These are phyloP conservation scores for Ips typographus DNA, from an alignment of 1,140 invertebrate genomes.

Conservation along the genomic window DNA sequence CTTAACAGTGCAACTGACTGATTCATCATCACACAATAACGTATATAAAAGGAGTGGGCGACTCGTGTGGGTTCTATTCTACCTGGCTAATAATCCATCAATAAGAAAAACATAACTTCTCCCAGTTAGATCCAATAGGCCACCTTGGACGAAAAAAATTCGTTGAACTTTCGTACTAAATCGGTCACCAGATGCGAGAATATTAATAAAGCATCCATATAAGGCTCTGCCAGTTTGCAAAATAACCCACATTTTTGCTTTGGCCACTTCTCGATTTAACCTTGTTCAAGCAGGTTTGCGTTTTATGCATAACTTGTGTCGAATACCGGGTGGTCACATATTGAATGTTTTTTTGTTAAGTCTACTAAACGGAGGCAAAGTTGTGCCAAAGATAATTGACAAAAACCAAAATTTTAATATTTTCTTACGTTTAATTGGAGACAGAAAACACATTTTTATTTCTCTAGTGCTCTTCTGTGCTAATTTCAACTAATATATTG, in stretches of 20 bases:
- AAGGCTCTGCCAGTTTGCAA: constrained; percentile 22
- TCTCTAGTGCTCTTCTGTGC: neutral
- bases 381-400: neutral
- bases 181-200: neutral
- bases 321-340: neutral
- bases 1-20: neutral
- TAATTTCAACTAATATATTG: neutral
- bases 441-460: neutral
- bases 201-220: constrained; percentile 19
- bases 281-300: constrained; percentile 3
- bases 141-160: neutral
- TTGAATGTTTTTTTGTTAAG: neutral
- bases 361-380: neutral
- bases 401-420: neutral
- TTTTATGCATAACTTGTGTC: neutral
- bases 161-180: neutral
- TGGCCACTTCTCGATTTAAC: constrained; percentile 3
- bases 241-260: constrained; percentile 26
- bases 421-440: neutral
- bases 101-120: neutral
- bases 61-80: neutral
- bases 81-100: neutral
- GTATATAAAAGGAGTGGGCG: neutral
- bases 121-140: neutral
- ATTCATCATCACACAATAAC: neutral